These are phyloP conservation scores for Laticauda colubrina DNA, from an alignment of 2,113 vertebrate genomes.

Conservation along the genomic window DNA sequence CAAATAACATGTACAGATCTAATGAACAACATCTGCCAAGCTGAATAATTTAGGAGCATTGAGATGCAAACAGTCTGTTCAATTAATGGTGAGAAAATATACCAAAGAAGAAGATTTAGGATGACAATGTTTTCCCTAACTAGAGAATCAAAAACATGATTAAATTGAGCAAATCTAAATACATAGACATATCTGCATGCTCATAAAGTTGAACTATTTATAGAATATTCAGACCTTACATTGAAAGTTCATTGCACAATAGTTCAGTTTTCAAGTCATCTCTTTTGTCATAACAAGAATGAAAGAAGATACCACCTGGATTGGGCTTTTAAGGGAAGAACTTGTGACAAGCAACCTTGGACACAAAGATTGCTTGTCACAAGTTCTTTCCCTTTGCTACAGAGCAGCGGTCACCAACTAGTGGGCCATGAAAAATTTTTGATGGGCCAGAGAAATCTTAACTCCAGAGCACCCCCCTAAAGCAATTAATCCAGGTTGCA, in stretches of 20 bases:
- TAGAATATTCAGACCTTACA: background rate
- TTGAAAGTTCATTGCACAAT: slow-evolving; percentile 12
- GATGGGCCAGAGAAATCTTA: too few species aligned
- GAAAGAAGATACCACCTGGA: background rate
- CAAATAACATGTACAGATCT: background rate
- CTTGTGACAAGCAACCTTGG: background rate
- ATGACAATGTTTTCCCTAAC: background rate
- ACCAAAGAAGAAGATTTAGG: slow-evolving; percentile 6
- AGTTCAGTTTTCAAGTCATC: slow-evolving; percentile 12
- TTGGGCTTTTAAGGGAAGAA: background rate
- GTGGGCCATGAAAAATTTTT: too few species aligned
- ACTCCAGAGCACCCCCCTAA: too few species aligned
- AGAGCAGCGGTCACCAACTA: background rate
- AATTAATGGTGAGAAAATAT: background rate
- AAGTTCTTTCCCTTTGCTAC: background rate
- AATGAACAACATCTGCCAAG: background rate
- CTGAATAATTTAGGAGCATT: background rate
- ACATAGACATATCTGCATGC: background rate
- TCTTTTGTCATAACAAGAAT: background rate
- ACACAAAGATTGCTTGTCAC: background rate
- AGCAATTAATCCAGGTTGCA: too few species aligned
- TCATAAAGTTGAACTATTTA: background rate
- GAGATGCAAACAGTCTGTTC: background rate
- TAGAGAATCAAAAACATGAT: background rate
- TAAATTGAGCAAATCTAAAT: background rate